Evolutionary conservation across 2,113 vertebrate species (phyloP).

Genomic region (Scomber colias): DNA sequence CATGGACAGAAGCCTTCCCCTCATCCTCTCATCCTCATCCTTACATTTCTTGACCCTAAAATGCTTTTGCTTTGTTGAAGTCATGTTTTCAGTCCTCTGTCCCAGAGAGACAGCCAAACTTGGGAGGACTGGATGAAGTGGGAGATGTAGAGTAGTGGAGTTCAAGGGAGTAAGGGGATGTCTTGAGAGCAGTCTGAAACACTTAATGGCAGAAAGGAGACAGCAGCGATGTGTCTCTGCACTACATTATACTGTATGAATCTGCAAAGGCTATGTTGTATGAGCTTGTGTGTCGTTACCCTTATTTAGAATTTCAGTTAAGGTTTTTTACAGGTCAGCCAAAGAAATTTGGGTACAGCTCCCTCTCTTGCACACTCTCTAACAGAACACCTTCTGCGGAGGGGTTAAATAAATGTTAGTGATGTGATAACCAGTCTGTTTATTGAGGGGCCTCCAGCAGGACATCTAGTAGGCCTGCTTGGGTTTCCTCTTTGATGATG

Average conservation of each 20-base stretch:
- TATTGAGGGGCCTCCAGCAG: conserved; percentile 88
- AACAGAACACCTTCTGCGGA: conserved; percentile 89
- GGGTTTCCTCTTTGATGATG: conserved; percentile 89
- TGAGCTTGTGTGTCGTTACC: conserved; percentile 23
- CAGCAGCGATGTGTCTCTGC: conserved; percentile 7
- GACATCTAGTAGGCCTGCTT: conserved; percentile 73
- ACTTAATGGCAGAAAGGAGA: conserved; percentile 28
- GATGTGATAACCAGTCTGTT: conserved; percentile 98
- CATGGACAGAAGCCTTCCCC: conserved; percentile 49
- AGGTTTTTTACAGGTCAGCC: conserved; percentile 87
- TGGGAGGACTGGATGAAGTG: conserved; percentile 57
- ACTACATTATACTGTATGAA: conserved; percentile 11
- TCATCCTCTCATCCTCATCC: conserved; percentile 39
- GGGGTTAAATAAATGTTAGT: conserved; percentile 99
- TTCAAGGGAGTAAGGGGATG: conserved; percentile 38
- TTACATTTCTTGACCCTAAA: conserved; percentile 45
- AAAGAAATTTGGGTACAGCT: conserved; percentile 79
- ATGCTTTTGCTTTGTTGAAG: conserved; percentile 39
- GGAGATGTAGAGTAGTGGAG: conserved; percentile 44
- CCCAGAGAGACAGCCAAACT: conserved; percentile 55
- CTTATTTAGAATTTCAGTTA: conserved; percentile 80
- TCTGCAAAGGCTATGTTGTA: neutral
- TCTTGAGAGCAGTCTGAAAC: conserved; percentile 35
- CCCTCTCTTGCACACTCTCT: conserved; percentile 73
- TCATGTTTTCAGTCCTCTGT: conserved; percentile 56